Evolutionary conservation across 2,113 vertebrate genomes (phyloP).

Genomic region (Baryphthengus martii): DNA sequence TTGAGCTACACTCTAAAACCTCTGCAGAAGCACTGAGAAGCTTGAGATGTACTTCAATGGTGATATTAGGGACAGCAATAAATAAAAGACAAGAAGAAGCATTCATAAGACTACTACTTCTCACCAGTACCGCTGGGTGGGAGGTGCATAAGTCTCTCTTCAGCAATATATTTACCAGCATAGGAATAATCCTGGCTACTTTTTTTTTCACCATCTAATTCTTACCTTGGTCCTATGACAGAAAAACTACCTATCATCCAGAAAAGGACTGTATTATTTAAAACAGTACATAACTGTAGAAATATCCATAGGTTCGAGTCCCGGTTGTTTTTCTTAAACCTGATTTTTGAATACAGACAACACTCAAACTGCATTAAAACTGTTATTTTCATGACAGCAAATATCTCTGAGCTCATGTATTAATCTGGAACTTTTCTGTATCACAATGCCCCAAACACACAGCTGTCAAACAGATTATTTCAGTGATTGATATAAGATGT

Average conservation of each 20-base stretch:
- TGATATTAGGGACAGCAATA: neutral
- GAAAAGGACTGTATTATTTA: neutral
- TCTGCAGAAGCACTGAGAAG: neutral
- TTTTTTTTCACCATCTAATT: neutral
- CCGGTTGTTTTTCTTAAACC: neutral
- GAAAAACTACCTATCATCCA: neutral
- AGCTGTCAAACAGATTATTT: slow-evolving; percentile 66
- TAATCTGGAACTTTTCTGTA: slow-evolving; percentile 37
- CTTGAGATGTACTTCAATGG: neutral
- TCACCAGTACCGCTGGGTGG: neutral
- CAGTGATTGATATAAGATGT: slow-evolving; percentile 42
- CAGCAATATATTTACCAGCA: neutral
- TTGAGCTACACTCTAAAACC: neutral
- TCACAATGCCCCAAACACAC: slow-evolving; percentile 32
- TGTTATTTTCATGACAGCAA: slow-evolving; percentile 31
- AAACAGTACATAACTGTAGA: neutral
- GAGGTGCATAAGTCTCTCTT: neutral
- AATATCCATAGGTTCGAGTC: neutral
- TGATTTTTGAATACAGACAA: neutral
- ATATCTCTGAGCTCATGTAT: slow-evolving; percentile 28
- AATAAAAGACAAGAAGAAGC: neutral
- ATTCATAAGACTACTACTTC: neutral
- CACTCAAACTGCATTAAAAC: slow-evolving; percentile 27
- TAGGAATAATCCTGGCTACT: neutral
- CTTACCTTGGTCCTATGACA: neutral